A percentile compares a stretch with the other conserved stretches of the same genome.
These are phyloP conservation scores for Nothura maculosa DNA, from an alignment of 2,797 vertebrate species.

Conservation along the genomic window DNA sequence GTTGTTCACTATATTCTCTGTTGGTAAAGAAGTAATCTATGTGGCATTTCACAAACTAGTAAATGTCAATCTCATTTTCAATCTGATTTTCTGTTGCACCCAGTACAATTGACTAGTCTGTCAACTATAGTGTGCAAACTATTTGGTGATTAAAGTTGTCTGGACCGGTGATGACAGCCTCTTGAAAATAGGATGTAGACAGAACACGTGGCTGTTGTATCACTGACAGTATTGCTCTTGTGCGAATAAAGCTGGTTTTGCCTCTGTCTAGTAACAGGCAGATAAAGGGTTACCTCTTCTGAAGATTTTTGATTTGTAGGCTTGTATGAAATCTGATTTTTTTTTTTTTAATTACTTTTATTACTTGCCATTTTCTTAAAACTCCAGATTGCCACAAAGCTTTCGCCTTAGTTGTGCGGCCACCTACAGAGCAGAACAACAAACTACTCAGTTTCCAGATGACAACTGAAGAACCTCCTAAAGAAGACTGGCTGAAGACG, in stretches of 20 bases:
- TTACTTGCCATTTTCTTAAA: background rate
- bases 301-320: background rate
- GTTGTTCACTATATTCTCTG: background rate
- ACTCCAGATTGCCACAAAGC: slow-evolving; percentile 93
- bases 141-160: background rate
- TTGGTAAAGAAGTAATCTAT: background rate
- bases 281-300: background rate
- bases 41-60: background rate
- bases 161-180: background rate
- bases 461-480: slow-evolving; percentile 89
- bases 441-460: slow-evolving; percentile 97
- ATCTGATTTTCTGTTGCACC: background rate
- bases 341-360: background rate
- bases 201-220: background rate
- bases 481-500: slow-evolving; percentile 91
- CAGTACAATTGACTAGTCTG: background rate
- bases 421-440: slow-evolving; percentile 95
- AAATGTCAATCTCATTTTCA: background rate
- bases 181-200: background rate
- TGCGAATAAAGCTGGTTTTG: background rate
- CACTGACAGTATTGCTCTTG: background rate
- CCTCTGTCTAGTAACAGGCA: background rate
- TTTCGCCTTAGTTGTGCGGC: slow-evolving; percentile 94
- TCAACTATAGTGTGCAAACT: background rate
- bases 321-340: background rate